Base-by-base conservation (phyloP, 2,797 vertebrate species). In the Australoheros facetus region DNA sequence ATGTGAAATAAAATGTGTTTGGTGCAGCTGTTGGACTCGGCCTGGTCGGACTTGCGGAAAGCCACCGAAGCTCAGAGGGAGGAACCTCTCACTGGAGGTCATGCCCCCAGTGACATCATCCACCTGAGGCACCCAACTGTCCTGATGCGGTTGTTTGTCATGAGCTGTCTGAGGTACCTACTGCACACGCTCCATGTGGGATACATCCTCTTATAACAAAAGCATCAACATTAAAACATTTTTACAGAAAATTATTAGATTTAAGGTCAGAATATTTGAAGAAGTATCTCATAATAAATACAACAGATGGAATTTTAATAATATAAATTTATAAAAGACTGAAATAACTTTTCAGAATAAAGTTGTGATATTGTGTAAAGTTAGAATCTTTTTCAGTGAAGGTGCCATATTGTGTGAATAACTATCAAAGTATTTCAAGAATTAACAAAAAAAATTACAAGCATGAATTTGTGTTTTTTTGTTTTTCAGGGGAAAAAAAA, bases 131-230 rank as follows among this genome's bases (percentile, higher is more conserved):
- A 94, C 53, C 91, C 91, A 1, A 95, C 87, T 0, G 79, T 96
- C 28, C 78, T 94, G n/a, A 79, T 92, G 70, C 88, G 94, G 1
- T 89, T 96, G 23, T 83, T 87, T 1, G 81, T 95, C 86, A 95
- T 96, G 95, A 94, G 95, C 83, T 95, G 88, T 77, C 89, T 95
- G 80, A 93, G 94, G 95, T 79, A 75, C 70, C 7, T 2, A 3
- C n/a, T 21, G n/a, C 26, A 73, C 69, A 30, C 21, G 5, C 16
- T 37, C 39, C 16, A 58, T 32, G 30, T 19, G 56, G 56, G 28
- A 32, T 19, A 32, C 30, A 58, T 10, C 28, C 17, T 19, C 10
- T 58, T 34, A n/a, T 19, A 34, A n/a, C 16, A 32, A 19, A 9
- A 16, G 30, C 30, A 32, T 32, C 30, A 32, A 32, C 28, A 32